A percentile compares a stretch with the other conserved stretches of the same genome.
Evolutionary conservation across 2,113 vertebrate species (phyloP).

Genomic region (Microcebus tavaratra): DNA sequence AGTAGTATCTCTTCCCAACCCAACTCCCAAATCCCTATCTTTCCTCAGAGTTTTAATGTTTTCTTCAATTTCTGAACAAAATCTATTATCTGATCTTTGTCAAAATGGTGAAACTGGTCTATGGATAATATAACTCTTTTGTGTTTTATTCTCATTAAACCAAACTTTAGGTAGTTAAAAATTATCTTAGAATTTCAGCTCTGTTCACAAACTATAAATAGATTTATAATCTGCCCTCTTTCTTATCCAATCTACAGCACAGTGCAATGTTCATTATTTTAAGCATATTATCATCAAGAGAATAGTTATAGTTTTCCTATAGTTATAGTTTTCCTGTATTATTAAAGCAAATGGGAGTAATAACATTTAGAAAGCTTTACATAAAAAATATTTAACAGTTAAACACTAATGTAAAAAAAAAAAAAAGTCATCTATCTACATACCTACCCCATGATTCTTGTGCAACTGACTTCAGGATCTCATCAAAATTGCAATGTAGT

Average conservation of each 20-base stretch:
- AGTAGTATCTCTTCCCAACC: neutral
- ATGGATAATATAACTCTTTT: neutral
- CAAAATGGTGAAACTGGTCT: neutral
- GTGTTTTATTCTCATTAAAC: neutral
- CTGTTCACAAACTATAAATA: neutral
- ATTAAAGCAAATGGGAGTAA: neutral
- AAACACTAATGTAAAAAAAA: neutral
- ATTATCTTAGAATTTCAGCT: neutral
- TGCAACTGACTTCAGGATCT: neutral
- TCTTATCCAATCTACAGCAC: neutral
- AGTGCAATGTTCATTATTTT: neutral
- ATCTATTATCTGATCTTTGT: neutral
- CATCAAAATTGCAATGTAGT: neutral
- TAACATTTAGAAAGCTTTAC: neutral
- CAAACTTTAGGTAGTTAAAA: neutral
- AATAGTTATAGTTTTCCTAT: neutral
- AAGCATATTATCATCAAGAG: neutral
- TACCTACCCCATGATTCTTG: neutral
- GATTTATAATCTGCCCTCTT: neutral
- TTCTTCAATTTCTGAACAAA: conserved; percentile 39
- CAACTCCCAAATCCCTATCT: neutral
- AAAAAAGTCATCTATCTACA: neutral
- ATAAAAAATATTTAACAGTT: neutral
- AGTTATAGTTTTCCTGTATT: neutral
- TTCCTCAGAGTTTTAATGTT: neutral